Evolutionary conservation across 35 echinoderm and acorn worm species (phyloP).

Genomic region (Amphiura filiformis): DNA sequence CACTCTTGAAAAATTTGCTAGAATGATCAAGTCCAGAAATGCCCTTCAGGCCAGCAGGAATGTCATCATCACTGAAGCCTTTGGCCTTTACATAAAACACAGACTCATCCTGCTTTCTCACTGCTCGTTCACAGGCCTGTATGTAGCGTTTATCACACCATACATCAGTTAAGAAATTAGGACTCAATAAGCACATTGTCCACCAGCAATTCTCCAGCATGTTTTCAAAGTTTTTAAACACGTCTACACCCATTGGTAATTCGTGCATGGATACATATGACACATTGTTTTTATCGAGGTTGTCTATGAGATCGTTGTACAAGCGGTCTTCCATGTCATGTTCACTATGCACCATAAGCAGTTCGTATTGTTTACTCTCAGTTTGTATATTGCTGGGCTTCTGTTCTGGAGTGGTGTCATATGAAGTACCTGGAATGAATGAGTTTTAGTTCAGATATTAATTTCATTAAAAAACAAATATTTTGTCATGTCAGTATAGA

Average conservation of each 20-base stretch:
- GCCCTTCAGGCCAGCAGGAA: neutral
- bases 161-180: neutral
- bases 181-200: neutral
- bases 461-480: too few relatives aligned
- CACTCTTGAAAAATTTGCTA: neutral
- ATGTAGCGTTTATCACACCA: neutral
- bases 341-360: neutral
- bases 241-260: neutral
- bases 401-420: too few relatives aligned
- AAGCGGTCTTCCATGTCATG: neutral
- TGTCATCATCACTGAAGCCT: neutral
- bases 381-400: too few relatives aligned
- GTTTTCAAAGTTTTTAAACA: neutral
- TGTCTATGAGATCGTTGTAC: neutral
- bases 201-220: neutral
- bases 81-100: neutral
- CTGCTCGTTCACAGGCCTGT: neutral
- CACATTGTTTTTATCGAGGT: neutral
- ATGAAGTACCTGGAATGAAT: too few relatives aligned
- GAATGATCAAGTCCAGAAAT: neutral
- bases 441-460: too few relatives aligned
- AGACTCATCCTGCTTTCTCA: neutral
- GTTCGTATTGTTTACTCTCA: neutral
- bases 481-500: too few relatives aligned
- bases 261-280: neutral